These are phyloP conservation scores for Neomorphus geoffroyi DNA, from an alignment of 2,797 vertebrate genomes.

Conservation along the genomic window DNA sequence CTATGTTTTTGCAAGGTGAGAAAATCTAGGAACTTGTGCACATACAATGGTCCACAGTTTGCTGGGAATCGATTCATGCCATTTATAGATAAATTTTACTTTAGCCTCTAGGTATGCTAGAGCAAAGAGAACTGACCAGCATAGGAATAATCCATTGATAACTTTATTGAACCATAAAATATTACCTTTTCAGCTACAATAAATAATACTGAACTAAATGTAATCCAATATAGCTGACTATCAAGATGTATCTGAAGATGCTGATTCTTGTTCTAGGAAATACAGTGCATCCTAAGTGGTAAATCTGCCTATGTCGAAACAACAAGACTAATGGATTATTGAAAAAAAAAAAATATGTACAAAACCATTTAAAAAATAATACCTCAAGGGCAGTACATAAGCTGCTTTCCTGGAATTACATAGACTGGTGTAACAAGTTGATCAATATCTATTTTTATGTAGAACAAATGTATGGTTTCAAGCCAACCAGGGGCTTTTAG, in stretches of 20 bases:
- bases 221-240: neutral
- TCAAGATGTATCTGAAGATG: neutral
- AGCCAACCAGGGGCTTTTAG: neutral
- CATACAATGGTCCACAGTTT: neutral
- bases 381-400: conserved; percentile 4
- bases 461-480: conserved; percentile 7
- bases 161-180: neutral
- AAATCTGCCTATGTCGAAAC: neutral
- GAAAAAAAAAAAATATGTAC: neutral
- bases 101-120: neutral
- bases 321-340: neutral
- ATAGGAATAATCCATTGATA: neutral
- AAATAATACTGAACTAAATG: neutral
- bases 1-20: neutral
- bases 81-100: neutral
- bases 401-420: neutral
- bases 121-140: neutral
- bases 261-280: neutral
- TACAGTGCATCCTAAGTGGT: neutral
- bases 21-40: neutral
- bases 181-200: neutral
- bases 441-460: neutral
- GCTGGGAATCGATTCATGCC: neutral
- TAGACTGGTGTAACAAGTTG: neutral
- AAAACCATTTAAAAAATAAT: neutral